These are phyloP conservation scores for Orchesella flavescens DNA, from an alignment of 2,888 invertebrate genomes.

Conservation along the genomic window DNA sequence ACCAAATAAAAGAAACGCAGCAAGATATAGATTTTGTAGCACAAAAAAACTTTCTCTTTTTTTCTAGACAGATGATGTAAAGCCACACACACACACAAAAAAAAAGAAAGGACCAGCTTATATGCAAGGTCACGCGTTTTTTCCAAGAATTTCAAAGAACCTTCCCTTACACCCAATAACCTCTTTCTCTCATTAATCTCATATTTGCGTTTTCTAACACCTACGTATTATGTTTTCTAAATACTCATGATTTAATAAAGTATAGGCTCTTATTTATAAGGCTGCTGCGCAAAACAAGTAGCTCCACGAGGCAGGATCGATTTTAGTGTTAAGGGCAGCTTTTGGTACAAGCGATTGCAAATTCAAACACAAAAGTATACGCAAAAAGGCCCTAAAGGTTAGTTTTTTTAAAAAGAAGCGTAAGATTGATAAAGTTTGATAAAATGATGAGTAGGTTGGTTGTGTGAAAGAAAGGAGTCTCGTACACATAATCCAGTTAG, in stretches of 20 bases:
- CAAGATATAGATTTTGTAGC: too few relatives aligned
- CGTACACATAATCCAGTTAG: not conserved
- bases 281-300: slow-evolving; percentile 41
- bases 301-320: not conserved
- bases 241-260: too few relatives aligned
- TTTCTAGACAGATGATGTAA: too few relatives aligned
- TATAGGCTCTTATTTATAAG: not conserved
- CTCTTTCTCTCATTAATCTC: not conserved
- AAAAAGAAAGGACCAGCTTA: not conserved
- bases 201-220: not conserved
- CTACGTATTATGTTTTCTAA: not conserved
- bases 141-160: not conserved
- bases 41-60: too few relatives aligned
- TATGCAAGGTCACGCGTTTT: not conserved
- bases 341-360: not conserved
- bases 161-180: not conserved
- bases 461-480: too few relatives aligned
- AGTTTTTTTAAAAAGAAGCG: too few relatives aligned
- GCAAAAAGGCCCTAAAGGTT: too few relatives aligned
- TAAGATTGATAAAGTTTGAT: too few relatives aligned
- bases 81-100: too few relatives aligned
- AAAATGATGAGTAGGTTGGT: too few relatives aligned
- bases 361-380: not conserved
- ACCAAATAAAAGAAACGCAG: too few relatives aligned
- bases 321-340: slow-evolving; percentile 4